A percentile compares a stretch with the other conserved stretches of the same genome.
These are phyloP conservation scores for Astropecten irregularis DNA, from an alignment of 53 echinoderm and acorn worm species.

Conservation along the genomic window DNA sequence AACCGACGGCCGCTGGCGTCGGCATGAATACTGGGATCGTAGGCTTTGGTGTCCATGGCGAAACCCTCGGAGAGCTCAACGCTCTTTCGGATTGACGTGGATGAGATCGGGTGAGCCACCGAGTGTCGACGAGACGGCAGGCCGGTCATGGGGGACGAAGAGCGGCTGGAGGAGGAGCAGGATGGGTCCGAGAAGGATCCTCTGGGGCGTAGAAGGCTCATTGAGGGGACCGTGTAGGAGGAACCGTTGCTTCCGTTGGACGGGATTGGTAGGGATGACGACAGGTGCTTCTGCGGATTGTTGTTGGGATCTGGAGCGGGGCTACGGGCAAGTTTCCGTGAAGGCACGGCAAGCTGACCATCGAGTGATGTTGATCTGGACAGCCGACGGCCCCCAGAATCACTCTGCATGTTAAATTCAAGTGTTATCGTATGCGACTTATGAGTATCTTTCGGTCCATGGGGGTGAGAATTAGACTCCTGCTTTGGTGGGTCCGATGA, in stretches of 20 bases:
- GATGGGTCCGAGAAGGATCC: not conserved
- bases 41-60: constrained; percentile 27
- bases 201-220: not conserved
- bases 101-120: not conserved
- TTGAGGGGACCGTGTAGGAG: not conserved
- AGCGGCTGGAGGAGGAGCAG: constrained; percentile 3
- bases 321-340: not conserved
- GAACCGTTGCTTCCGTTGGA: not conserved
- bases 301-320: not conserved
- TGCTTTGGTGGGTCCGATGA: too few relatives aligned
- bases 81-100: constrained; percentile 33
- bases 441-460: not conserved
- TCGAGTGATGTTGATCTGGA: constrained; percentile 9
- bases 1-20: constrained; percentile 2
- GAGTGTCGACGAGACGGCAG: constrained; percentile 17
- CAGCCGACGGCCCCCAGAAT: not conserved
- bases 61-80: constrained; percentile 25
- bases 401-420: constrained; percentile 17
- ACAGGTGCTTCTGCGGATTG: not conserved
- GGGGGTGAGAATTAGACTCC: not conserved
- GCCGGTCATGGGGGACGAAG: not conserved
- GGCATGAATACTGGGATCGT: constrained; percentile 17
- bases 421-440: constrained; percentile 10
- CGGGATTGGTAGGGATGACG: not conserved
- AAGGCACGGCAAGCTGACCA: not conserved